These are phyloP conservation scores for Sebastes paucispinis DNA, from an alignment of 2,797 vertebrate genomes.

Conservation along the genomic window DNA sequence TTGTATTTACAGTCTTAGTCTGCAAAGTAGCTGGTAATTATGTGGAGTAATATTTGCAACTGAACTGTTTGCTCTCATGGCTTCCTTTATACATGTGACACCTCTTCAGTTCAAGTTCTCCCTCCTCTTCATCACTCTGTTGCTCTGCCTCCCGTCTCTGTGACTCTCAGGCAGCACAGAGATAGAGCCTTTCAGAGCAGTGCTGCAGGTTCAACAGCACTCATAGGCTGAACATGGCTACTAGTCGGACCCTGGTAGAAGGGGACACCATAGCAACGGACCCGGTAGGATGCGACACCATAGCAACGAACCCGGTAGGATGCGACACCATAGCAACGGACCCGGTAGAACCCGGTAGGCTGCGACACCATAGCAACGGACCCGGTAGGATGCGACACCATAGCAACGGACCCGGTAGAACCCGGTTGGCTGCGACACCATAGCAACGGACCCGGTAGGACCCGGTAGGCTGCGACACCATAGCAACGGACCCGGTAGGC, in stretches of 20 bases:
- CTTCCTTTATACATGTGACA: conserved; percentile 3
- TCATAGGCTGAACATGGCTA: conserved; percentile 77
- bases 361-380: too few relatives aligned
- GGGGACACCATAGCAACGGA: too few relatives aligned
- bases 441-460: conserved; percentile 26
- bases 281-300: too few relatives aligned
- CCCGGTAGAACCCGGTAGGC: conserved; percentile 61
- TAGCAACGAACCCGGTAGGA: conserved; percentile 27
- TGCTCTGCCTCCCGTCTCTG: not conserved
- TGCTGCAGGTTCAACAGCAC: conserved; percentile 74
- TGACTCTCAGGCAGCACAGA: conserved; percentile 24
- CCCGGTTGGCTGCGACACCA: conserved; percentile 70
- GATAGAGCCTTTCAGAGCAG: conserved; percentile 16
- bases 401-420: too few relatives aligned
- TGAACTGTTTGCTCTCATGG: not conserved
- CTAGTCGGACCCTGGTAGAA: conserved; percentile 49
- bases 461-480: too few relatives aligned
- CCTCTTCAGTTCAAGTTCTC: not conserved
- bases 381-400: conserved; percentile 22
- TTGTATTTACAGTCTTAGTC: not conserved
- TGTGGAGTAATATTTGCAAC: too few relatives aligned
- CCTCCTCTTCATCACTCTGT: not conserved
- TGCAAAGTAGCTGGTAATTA: too few relatives aligned
- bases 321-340: conserved; percentile 37
- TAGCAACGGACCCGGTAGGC: conserved; percentile 68